Percentiles rank a stretch among this genome's conserved stretches.
phyloP scores from a whole-genome alignment of 1,140 invertebrate species.

The Ceratoteleas bidentatus region DNA sequence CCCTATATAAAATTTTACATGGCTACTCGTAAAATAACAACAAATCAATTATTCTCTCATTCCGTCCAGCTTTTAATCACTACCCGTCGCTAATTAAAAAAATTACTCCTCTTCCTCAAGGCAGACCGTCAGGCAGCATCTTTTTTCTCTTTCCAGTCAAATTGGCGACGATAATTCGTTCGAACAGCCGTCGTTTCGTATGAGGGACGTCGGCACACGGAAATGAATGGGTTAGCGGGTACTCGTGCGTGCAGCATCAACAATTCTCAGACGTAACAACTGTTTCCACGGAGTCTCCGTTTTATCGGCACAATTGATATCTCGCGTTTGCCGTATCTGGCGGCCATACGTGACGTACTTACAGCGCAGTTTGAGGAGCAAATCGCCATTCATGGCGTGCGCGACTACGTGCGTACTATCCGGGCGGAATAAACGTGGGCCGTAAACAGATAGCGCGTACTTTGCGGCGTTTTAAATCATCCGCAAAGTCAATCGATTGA shows the following conservation, averaged over 20 bases:
- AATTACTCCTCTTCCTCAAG: no score
- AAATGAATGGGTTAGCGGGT: constrained; percentile 34
- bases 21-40: no score
- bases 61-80: no score
- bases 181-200: no score
- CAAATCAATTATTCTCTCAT: no score
- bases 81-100: no score
- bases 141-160: no score
- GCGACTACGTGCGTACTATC: constrained; percentile 67
- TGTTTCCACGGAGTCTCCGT: constrained; percentile 50
- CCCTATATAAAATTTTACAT: no score
- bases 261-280: constrained; percentile 38
- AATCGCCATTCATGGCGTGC: constrained; percentile 69
- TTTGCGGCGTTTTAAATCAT: constrained; percentile 49
- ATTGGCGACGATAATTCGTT: no score
- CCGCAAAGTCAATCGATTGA: constrained; percentile 16
- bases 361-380: constrained; percentile 54
- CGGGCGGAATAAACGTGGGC: constrained; percentile 59
- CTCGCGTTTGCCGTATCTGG: constrained; percentile 57
- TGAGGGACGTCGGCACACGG: constrained; percentile 4
- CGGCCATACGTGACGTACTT: constrained; percentile 64
- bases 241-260: constrained; percentile 36
- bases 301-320: constrained; percentile 65
- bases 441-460: constrained; percentile 68
- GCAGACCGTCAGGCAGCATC: no score